These are phyloP conservation scores for Rhinella marina DNA, from an alignment of 2,797 vertebrate genomes.

Conservation along the genomic window DNA sequence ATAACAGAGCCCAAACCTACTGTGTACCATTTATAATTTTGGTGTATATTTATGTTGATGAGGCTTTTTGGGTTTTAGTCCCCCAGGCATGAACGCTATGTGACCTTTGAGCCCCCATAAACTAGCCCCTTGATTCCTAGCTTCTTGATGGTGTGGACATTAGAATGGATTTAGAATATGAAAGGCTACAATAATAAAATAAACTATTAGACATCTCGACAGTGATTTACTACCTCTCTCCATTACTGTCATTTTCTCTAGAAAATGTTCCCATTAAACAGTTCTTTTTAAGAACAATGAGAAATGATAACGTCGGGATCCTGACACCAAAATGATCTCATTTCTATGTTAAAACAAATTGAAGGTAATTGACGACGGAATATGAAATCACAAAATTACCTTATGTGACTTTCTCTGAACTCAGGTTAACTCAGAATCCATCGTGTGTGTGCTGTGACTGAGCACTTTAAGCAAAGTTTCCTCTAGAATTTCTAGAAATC, in stretches of 20 bases:
- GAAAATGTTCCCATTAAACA: constrained; percentile 38
- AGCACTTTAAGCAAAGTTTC: background rate
- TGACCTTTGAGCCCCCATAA: background rate
- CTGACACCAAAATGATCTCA: constrained; percentile 32
- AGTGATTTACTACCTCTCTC: constrained; percentile 40
- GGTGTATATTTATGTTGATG: no score
- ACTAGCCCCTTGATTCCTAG: background rate
- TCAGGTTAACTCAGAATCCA: constrained; percentile 5
- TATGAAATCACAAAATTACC: constrained; percentile 34
- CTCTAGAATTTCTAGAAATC: background rate
- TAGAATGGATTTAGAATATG: constrained; percentile 3
- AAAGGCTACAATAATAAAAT: constrained; percentile 11
- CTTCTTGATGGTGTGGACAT: background rate
- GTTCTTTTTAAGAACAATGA: constrained; percentile 45
- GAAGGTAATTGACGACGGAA: constrained; percentile 8
- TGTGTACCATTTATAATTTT: no score
- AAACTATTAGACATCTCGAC: constrained; percentile 2
- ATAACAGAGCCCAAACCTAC: no score
- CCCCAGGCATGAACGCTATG: background rate
- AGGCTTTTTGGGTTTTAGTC: no score
- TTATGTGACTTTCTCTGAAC: constrained; percentile 15
- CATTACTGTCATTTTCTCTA: constrained; percentile 30
- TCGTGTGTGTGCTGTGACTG: background rate
- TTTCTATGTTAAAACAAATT: constrained; percentile 44
- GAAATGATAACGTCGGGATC: constrained; percentile 26